These are phyloP conservation scores for Pseudanteris insignis DNA, from an alignment of 2,888 invertebrate species.

Conservation along the genomic window DNA sequence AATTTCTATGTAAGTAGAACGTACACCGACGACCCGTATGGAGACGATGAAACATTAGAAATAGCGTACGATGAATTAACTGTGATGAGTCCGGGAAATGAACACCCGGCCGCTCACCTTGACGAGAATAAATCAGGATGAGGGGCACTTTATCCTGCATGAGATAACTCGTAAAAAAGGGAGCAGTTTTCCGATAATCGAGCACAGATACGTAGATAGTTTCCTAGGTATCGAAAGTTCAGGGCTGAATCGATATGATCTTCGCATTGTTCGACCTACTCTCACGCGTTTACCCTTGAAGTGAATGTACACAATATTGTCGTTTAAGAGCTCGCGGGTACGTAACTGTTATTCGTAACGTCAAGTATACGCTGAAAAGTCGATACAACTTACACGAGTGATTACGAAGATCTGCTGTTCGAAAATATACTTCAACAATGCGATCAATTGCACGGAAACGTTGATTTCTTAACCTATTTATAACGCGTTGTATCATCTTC, in stretches of 20 bases:
- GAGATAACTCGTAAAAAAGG: conserved; percentile 25
- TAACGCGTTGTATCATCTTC: not conserved
- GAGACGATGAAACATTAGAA: too few species aligned
- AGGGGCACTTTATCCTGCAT: conserved; percentile 21
- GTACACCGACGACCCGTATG: too few species aligned
- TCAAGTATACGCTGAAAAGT: too few species aligned
- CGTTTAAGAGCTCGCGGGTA: too few species aligned
- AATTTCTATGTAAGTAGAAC: too few species aligned
- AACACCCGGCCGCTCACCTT: conserved; percentile 31
- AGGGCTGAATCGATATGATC: conserved; percentile 65
- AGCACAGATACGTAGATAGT: conserved; percentile 41
- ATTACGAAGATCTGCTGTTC: too few species aligned
- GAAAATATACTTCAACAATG: conserved; percentile 5
- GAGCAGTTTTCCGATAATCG: conserved; percentile 36
- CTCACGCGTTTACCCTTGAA: conserved; percentile 42
- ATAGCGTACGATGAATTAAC: too few species aligned
- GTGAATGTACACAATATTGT: conserved; percentile 35
- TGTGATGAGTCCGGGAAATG: too few species aligned
- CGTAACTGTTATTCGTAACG: not conserved
- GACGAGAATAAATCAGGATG: conserved; percentile 37
- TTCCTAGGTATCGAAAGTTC: conserved; percentile 58
- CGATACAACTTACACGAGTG: too few species aligned
- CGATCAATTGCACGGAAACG: conserved; percentile 7
- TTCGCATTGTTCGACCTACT: conserved; percentile 52
- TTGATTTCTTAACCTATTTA: conserved; percentile 2